These are phyloP conservation scores for Rhagonycha fulva DNA, from an alignment of 2,888 invertebrate species.

Conservation along the genomic window DNA sequence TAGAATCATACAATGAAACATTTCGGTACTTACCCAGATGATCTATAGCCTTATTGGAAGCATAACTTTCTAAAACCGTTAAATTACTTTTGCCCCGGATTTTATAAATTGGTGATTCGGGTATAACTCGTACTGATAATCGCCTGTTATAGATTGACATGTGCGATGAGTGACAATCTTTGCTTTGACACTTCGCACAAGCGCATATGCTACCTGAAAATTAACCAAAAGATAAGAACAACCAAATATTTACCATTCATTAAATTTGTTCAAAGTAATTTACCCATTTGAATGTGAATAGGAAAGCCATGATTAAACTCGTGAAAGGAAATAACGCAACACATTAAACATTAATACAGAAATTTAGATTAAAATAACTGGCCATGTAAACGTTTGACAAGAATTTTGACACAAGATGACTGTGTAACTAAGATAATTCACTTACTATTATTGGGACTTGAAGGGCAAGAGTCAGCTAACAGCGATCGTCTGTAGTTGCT, in stretches of 20 bases:
- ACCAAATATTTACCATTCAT: not conserved
- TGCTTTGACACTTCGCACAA: constrained; percentile 2
- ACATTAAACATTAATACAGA: constrained; percentile 18
- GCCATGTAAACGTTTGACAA: constrained; percentile 3
- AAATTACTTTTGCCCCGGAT: not conserved
- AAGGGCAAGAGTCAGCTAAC: not conserved
- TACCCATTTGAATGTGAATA: constrained; percentile 12
- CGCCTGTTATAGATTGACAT: not conserved
- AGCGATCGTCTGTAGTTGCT: constrained; percentile 52
- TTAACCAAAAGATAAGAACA: not conserved
- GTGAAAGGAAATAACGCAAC: not conserved
- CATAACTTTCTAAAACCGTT: not conserved
- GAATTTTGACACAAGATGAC: constrained; percentile 11
- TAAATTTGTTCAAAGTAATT: not conserved
- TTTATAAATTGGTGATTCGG: not conserved
- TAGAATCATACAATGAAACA: not conserved
- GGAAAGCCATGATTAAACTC: constrained; percentile 3
- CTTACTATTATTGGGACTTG: constrained; percentile 1
- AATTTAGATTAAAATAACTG: constrained; percentile 6
- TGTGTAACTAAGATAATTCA: constrained; percentile 5
- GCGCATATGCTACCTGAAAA: constrained; percentile 8
- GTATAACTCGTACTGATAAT: not conserved
- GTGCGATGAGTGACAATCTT: not conserved
- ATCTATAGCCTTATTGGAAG: not conserved
- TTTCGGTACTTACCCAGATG: not conserved